These are phyloP conservation scores for Apoda limacodes DNA, from an alignment of 2,888 invertebrate species.

Conservation along the genomic window DNA sequence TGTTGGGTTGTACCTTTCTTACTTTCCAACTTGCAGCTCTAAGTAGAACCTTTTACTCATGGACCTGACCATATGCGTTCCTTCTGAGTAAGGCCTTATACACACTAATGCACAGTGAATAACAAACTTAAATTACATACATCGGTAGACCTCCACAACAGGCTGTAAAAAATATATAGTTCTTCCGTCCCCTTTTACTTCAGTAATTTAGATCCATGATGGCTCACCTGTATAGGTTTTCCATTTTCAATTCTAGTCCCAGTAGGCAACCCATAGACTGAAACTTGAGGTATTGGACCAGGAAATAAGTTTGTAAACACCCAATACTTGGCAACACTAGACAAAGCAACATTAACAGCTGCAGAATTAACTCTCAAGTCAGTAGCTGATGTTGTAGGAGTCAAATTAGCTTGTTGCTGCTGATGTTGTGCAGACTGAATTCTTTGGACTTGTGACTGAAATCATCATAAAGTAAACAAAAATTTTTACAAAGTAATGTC, in stretches of 20 bases:
- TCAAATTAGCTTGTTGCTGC: conserved; percentile 41
- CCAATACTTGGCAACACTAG: conserved; percentile 86
- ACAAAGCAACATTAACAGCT: conserved; percentile 77
- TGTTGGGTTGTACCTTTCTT: no score
- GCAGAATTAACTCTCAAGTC: conserved; percentile 74
- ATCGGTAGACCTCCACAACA: no score
- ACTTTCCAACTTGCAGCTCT: no score
- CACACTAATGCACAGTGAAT: no score
- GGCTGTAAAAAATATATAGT: no score
- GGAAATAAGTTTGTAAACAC: conserved; percentile 85
- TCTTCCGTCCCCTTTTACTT: neutral
- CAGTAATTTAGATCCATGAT: conserved; percentile 7
- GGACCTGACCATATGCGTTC: no score
- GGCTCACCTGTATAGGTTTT: conserved; percentile 70
- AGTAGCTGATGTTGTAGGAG: conserved; percentile 70
- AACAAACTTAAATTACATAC: no score
- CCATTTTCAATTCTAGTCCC: conserved; percentile 71
- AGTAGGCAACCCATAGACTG: conserved; percentile 75
- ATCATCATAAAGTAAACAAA: conserved; percentile 24
- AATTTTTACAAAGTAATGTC: conserved; percentile 29
- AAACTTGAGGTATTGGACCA: conserved; percentile 80
- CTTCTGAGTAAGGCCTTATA: no score
- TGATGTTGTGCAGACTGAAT: conserved; percentile 46
- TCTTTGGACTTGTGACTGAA: conserved; percentile 49
- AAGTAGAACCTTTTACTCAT: no score